These are phyloP conservation scores for Colletes gigas DNA, from an alignment of 1,140 invertebrate genomes.

Conservation along the genomic window DNA sequence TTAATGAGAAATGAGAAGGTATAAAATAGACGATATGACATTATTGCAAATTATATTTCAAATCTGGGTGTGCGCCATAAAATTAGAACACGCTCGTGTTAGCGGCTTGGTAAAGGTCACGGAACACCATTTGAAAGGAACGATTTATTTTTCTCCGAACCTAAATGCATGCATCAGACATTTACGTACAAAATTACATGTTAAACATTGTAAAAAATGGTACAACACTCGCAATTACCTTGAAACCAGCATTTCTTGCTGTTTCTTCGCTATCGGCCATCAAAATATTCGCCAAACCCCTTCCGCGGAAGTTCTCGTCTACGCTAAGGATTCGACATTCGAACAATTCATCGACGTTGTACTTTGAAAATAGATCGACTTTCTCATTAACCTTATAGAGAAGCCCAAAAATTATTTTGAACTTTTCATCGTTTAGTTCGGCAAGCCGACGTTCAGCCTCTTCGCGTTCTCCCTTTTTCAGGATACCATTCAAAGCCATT, in stretches of 20 bases:
- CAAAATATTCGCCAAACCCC: conserved; percentile 87
- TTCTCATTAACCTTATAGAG: conserved; percentile 84
- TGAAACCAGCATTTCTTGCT: conserved; percentile 86
- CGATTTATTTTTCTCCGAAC: background rate
- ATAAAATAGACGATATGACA: background rate
- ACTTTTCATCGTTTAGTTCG: conserved; percentile 83
- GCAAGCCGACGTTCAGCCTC: conserved; percentile 83
- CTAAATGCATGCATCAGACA: conserved; percentile 33
- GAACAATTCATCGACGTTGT: conserved; percentile 87
- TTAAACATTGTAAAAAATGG: background rate
- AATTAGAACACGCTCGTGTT: conserved; percentile 7
- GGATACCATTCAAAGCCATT: conserved; percentile 85
- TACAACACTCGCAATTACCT: conserved; percentile 79
- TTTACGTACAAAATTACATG: conserved; percentile 2
- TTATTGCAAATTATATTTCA: conserved; percentile 5
- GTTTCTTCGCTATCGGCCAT: conserved; percentile 84
- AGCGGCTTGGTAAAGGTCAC: background rate
- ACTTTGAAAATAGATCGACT: conserved; percentile 84
- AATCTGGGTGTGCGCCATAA: background rate
- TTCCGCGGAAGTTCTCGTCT: conserved; percentile 85
- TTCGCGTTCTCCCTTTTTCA: conserved; percentile 83
- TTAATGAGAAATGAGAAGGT: background rate
- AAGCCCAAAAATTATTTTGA: conserved; percentile 85
- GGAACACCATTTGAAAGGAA: background rate
- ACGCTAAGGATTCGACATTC: conserved; percentile 91